Evolutionary conservation across 2,888 invertebrate genomes (phyloP).

Genomic region (Taenaris catops): DNA sequence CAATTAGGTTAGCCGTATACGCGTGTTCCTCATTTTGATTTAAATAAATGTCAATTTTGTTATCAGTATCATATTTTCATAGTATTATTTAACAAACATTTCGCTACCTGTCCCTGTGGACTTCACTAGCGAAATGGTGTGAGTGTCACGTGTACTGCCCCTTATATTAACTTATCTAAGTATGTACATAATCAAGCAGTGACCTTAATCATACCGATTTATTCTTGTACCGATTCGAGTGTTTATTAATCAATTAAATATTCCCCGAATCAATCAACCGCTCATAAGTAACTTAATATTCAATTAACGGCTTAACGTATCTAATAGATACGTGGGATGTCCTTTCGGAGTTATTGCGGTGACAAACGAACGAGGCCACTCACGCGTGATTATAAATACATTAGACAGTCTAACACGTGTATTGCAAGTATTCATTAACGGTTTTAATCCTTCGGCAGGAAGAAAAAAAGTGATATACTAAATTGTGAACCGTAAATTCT

Average conservation of each 20-base stretch:
- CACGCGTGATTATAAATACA: constrained; percentile 54
- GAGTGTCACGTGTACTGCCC: neutral
- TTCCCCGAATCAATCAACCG: constrained; percentile 51
- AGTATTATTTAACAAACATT: no score
- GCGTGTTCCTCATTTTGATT: no score
- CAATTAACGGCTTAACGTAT: constrained; percentile 48
- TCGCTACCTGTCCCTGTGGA: no score
- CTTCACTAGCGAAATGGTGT: no score
- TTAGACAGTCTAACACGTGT: constrained; percentile 33
- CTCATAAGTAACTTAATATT: constrained; percentile 54
- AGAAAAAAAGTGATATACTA: constrained; percentile 11
- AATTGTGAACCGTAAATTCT: constrained; percentile 14
- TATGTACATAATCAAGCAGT: constrained; percentile 23
- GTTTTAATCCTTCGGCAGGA: constrained; percentile 17
- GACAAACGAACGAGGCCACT: constrained; percentile 19
- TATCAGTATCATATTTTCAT: no score
- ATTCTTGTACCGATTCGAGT: constrained; percentile 43
- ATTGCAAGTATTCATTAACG: constrained; percentile 19
- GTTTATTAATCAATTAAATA: constrained; percentile 55
- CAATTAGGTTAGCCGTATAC: constrained; percentile 40
- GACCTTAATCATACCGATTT: constrained; percentile 38
- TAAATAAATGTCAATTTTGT: no score
- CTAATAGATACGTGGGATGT: constrained; percentile 33
- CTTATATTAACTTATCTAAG: constrained; percentile 7
- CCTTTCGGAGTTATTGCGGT: constrained; percentile 28